A percentile compares a stretch with the other conserved stretches of the same genome.
Conservation (phyloP, 2,888 invertebrate species). For the Spialia ferax region DNA sequence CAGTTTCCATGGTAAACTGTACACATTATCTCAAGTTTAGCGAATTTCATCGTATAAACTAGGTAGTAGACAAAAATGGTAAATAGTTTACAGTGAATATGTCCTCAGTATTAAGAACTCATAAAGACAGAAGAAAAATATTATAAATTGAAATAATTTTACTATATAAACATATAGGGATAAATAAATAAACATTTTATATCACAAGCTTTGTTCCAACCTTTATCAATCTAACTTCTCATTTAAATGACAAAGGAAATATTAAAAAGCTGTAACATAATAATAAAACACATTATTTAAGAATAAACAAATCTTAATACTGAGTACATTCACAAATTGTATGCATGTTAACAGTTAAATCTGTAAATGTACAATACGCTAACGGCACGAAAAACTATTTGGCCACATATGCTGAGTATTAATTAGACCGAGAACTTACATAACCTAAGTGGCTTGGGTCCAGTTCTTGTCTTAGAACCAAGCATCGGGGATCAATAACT, state of each 20-base stretch:
- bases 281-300: no score
- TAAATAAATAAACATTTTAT: not conserved
- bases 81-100: not conserved
- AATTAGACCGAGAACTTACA: constrained; percentile 46
- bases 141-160: not conserved
- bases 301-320: constrained; percentile 30
- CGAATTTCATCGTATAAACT: not conserved
- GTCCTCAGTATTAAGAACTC: constrained; percentile 23
- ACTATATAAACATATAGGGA: not conserved
- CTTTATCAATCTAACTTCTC: constrained; percentile 39
- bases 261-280: constrained; percentile 5
- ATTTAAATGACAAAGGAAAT: constrained; percentile 37
- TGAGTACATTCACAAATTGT: constrained; percentile 16
- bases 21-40: not conserved
- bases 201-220: constrained; percentile 21
- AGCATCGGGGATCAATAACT: constrained; percentile 47
- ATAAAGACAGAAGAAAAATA: not conserved
- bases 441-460: constrained; percentile 36
- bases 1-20: no score
- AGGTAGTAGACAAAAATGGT: not conserved
- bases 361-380: constrained; percentile 52
- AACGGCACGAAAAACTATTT: constrained; percentile 48
- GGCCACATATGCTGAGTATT: constrained; percentile 58
- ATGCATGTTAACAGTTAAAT: constrained; percentile 50
- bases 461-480: constrained; percentile 17